Conservation (phyloP, 2,888 invertebrate species). For the Arctia plantaginis region DNA sequence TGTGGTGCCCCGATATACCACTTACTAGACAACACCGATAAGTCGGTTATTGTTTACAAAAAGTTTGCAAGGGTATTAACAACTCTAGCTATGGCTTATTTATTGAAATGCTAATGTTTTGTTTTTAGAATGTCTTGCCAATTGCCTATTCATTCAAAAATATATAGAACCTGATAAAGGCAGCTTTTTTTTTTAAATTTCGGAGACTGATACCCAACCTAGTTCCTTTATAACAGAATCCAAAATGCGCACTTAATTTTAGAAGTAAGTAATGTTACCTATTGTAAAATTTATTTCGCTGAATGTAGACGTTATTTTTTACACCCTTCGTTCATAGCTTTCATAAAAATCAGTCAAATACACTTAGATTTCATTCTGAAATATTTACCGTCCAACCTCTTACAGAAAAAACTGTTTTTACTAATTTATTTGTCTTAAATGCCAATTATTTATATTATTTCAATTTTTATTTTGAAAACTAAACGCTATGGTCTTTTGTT, state of each 20-base stretch:
- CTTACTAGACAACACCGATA: not conserved
- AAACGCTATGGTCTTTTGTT: no score
- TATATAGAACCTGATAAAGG: constrained; percentile 20
- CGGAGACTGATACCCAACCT: constrained; percentile 42
- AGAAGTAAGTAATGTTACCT: constrained; percentile 25
- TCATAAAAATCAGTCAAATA: not conserved
- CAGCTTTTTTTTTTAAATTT: constrained; percentile 44
- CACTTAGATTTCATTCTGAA: not conserved
- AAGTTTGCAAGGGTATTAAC: not conserved
- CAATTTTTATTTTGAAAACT: not conserved
- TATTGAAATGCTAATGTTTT: not conserved
- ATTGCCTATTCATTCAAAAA: constrained; percentile 2
- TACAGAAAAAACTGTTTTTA: not conserved
- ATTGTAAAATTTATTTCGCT: constrained; percentile 35
- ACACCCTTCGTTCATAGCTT: constrained; percentile 7
- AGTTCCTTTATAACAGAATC: constrained; percentile 46
- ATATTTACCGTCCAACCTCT: not conserved
- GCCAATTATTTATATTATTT: not conserved
- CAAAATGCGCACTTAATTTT: constrained; percentile 43
- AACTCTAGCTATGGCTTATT: not conserved
- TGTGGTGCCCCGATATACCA: not conserved
- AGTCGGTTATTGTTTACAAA: not conserved
- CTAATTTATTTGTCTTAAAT: not conserved
- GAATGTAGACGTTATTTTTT: constrained; percentile 26
- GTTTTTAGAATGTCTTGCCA: constrained; percentile 20